Percentiles rank a stretch among this genome's conserved stretches.
phyloP scores from a whole-genome alignment of 2,113 vertebrate species.

The Lophotis ruficrista region DNA sequence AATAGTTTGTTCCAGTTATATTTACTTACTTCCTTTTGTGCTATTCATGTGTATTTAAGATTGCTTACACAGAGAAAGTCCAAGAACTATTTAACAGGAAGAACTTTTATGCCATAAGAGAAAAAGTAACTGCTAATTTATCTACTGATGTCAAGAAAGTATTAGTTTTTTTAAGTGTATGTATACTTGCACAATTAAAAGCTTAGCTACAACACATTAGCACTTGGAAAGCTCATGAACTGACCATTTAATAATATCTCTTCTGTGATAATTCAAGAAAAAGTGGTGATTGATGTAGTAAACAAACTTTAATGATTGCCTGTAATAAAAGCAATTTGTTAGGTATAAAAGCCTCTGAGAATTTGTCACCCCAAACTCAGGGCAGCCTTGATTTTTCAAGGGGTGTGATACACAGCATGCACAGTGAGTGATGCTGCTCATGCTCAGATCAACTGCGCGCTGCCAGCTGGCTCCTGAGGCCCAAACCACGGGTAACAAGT shows the following conservation, averaged over 20 bases:
- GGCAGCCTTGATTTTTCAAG: neutral
- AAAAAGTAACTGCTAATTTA: neutral
- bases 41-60: neutral
- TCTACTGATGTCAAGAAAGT: neutral
- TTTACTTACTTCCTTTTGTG: neutral
- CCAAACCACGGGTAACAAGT: neutral
- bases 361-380: neutral
- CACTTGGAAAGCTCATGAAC: neutral
- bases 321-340: neutral
- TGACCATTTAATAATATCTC: neutral
- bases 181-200: neutral
- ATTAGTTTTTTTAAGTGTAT: neutral
- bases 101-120: neutral
- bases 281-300: neutral
- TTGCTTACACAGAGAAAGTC: neutral
- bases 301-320: neutral
- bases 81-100: neutral
- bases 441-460: fast-evolving
- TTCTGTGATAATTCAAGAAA: neutral
- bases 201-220: neutral
- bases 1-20: neutral
- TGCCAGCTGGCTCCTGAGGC: neutral
- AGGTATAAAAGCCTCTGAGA: neutral
- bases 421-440: neutral
- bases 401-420: neutral